phyloP scores from a whole-genome alignment of 53 echinoderm and acorn worm genomes.

The Apostichopus leukothele region DNA sequence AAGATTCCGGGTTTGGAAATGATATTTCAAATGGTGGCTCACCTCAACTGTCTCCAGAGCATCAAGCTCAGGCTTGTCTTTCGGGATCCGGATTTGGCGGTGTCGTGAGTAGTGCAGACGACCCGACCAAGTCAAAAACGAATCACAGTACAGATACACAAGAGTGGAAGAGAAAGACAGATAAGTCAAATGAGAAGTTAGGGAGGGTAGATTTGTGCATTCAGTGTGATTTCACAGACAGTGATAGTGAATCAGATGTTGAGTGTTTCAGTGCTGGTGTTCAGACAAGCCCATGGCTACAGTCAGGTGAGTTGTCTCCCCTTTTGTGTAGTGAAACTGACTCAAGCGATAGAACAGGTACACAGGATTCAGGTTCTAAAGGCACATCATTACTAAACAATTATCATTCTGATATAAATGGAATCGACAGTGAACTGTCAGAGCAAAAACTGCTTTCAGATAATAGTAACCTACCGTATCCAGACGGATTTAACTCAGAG shows the following conservation, averaged over 20 bases:
- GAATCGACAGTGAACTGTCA: not conserved
- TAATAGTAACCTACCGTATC: not conserved
- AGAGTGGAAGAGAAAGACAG: not conserved
- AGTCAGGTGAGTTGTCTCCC: constrained; percentile 57
- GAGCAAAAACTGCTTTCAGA: too few species aligned
- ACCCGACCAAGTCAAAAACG: not conserved
- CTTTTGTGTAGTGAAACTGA: constrained; percentile 32
- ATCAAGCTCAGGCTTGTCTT: not conserved
- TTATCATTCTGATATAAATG: not conserved
- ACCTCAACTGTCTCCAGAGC: constrained; percentile 73
- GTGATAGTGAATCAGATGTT: constrained; percentile 16
- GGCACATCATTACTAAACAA: not conserved
- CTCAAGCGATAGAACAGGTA: not conserved
- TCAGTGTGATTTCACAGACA: constrained; percentile 38
- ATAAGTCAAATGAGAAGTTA: not conserved
- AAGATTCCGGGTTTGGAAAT: constrained; percentile 95
- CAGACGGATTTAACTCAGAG: not conserved
- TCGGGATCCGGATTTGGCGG: too few species aligned
- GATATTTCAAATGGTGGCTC: constrained; percentile 76
- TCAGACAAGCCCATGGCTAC: constrained; percentile 58
- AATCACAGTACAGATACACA: not conserved
- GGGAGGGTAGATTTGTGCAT: constrained; percentile 28
- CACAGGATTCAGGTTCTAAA: not conserved
- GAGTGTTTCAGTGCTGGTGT: constrained; percentile 29
- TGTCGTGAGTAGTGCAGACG: not conserved